Base-by-base conservation (phyloP, 2,797 vertebrate genomes). In the Danionella dracula region DNA sequence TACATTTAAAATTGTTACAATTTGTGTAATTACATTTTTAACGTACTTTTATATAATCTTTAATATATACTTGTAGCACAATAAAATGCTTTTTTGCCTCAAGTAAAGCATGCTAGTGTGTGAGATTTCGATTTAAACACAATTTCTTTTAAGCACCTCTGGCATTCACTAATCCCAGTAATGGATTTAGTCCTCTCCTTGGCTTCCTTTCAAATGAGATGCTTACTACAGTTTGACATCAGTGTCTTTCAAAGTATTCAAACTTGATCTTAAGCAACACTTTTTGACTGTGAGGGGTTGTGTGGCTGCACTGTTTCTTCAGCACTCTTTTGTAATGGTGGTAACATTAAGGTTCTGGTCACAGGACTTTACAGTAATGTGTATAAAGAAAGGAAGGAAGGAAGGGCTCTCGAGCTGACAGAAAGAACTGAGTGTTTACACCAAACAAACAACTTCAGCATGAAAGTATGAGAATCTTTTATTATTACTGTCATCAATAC, bases 361-460 rank as follows among this genome's bases (percentile, higher is more conserved):
- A 54, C 29, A 54, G 40, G 41, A n/a, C n/a, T n/a, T n/a, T n/a
- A 42, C 23, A 27, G 29, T 41, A 38, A 51, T 9, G 10, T 15
- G 20, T 61, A 50, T 37, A 34, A n/a, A n/a, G n/a, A n/a, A n/a
- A n/a, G n/a, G n/a, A n/a, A n/a, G n/a, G 27, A 31, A 37, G 35
- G 48, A 19, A 38, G 40, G 53, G 32, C 23, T 46, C 46, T 6
- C 21, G 8, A 6, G 38, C 1, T 29, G 42, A 37, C 37, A 35
- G 38, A 2, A 50, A 19, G 35, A 17, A 69, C 11, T 46, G 51
- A 31, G 23, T 23, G 21, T 58, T 80, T 53, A 21, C 77, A 77
- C 66, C 51, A 66, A 69, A 78, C 59, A 60, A 53, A 34, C 66
- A 79, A 46, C 54, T 85, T 83, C 68, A 62, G 46, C 78, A 79